phyloP scores from a whole-genome alignment of 2,888 invertebrate genomes.

The Tineola bisselliella region DNA sequence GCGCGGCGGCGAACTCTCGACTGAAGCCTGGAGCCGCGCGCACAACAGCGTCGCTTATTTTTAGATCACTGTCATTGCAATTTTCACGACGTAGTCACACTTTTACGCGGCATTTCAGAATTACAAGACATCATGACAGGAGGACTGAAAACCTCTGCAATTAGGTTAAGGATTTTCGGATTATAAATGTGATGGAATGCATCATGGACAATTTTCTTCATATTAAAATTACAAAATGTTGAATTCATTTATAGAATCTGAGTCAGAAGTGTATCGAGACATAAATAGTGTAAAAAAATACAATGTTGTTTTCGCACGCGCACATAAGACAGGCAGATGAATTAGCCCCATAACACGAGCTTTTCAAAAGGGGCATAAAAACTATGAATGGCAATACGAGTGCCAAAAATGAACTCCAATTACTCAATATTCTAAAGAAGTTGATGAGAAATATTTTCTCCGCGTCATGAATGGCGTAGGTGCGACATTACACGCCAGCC shows the following conservation, averaged over 20 bases:
- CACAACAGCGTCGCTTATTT: conserved; percentile 39
- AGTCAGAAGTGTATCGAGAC: background rate
- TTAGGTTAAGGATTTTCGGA: conserved; percentile 56
- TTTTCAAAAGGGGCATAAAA: background rate
- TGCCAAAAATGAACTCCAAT: background rate
- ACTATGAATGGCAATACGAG: background rate
- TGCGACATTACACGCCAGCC: background rate
- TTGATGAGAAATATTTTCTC: background rate
- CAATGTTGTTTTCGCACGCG: background rate
- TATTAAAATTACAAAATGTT: background rate
- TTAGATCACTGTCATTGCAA: conserved; percentile 67
- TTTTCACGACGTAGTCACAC: conserved; percentile 53
- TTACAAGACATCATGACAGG: conserved; percentile 30
- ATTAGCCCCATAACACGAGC: too few relatives aligned
- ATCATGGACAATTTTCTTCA: background rate
- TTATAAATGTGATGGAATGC: conserved; percentile 3
- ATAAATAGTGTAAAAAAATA: background rate
- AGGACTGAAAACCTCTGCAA: conserved; percentile 19
- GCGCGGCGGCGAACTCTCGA: conserved; percentile 62
- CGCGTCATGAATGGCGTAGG: background rate
- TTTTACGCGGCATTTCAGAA: conserved; percentile 37
- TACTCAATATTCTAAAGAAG: background rate
- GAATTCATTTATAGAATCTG: background rate
- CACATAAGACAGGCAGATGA: too few relatives aligned
- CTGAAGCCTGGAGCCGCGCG: conserved; percentile 30